Evolutionary conservation across 2,113 vertebrate genomes (phyloP).

Genomic region (Platysteira castanea): DNA sequence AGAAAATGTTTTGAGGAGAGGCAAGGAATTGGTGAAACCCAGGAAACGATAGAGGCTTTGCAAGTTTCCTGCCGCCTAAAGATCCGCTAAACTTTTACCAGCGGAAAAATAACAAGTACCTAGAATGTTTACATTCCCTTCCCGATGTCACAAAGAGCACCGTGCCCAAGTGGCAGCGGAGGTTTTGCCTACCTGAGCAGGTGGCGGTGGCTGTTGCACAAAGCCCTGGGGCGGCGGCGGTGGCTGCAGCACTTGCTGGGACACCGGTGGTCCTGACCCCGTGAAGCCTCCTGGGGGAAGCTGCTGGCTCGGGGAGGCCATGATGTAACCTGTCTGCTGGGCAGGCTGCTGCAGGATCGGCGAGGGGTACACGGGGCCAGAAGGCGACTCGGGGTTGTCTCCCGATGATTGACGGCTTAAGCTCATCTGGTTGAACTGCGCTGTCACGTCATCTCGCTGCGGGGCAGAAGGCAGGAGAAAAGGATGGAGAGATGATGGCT

Average conservation of each 20-base stretch:
- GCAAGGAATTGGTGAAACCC: neutral
- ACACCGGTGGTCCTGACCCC: conserved; percentile 71
- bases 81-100: neutral
- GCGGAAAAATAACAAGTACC: neutral
- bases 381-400: conserved; percentile 79
- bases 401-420: conserved; percentile 84
- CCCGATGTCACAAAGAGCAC: accelerated
- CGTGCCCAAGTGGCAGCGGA: accelerated
- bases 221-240: conserved; percentile 72
- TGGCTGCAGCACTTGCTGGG: conserved; percentile 76
- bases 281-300: conserved; percentile 72
- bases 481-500: neutral
- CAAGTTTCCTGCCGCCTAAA: neutral
- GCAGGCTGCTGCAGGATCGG: conserved; percentile 73
- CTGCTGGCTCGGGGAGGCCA: conserved; percentile 75
- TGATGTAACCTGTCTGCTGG: conserved; percentile 77
- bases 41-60: neutral
- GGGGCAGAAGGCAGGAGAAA: neutral
- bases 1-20: neutral
- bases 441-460: conserved; percentile 85
- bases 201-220: conserved; percentile 76
- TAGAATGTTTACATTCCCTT: neutral
- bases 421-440: conserved; percentile 84
- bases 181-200: conserved; percentile 78
- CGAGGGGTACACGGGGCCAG: conserved; percentile 72